Conservation (phyloP, 2,113 vertebrate species). For the Lepisosteus oculatus region DNA sequence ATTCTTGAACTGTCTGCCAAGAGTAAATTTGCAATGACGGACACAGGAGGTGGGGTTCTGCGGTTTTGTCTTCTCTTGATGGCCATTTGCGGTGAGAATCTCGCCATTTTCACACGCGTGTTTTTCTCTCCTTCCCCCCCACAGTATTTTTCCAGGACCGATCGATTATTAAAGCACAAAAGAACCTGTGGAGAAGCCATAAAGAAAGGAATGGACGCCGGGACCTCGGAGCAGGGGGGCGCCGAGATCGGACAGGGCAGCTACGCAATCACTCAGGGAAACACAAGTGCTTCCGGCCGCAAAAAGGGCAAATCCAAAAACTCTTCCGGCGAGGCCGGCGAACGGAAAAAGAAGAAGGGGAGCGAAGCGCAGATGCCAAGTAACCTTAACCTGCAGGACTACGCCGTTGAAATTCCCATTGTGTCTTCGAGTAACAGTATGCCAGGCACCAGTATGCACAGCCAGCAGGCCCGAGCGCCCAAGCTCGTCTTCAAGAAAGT, state of each 20-base stretch:
- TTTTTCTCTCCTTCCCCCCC: background rate
- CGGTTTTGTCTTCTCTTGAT: too few species aligned
- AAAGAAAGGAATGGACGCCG: constrained; percentile 89
- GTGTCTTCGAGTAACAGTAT: constrained; percentile 78
- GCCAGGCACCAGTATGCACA: constrained; percentile 71
- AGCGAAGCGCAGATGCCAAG: constrained; percentile 67
- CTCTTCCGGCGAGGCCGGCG: constrained; percentile 73
- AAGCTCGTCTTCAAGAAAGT: constrained; percentile 90
- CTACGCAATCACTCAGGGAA: constrained; percentile 91
- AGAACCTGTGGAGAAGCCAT: constrained; percentile 97
- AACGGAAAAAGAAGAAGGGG: constrained; percentile 83
- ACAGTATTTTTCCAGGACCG: constrained; percentile 97
- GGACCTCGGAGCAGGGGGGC: constrained; percentile 76
- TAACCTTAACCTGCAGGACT: constrained; percentile 78
- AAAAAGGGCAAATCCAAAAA: constrained; percentile 90
- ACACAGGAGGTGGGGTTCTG: too few species aligned
- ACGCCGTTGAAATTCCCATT: constrained; percentile 79
- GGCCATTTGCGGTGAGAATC: too few species aligned
- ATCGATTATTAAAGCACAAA: constrained; percentile 98
- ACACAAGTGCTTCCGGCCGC: constrained; percentile 80
- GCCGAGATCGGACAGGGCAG: constrained; percentile 82
- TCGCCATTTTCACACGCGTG: too few species aligned
- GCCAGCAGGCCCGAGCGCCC: constrained; percentile 80
- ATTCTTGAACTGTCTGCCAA: too few species aligned
- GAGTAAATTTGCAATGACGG: too few species aligned